Percentiles rank a stretch among this genome's conserved stretches.
phyloP scores from a whole-genome alignment of 1,140 invertebrate species.

The Brachionus manjavacas region DNA sequence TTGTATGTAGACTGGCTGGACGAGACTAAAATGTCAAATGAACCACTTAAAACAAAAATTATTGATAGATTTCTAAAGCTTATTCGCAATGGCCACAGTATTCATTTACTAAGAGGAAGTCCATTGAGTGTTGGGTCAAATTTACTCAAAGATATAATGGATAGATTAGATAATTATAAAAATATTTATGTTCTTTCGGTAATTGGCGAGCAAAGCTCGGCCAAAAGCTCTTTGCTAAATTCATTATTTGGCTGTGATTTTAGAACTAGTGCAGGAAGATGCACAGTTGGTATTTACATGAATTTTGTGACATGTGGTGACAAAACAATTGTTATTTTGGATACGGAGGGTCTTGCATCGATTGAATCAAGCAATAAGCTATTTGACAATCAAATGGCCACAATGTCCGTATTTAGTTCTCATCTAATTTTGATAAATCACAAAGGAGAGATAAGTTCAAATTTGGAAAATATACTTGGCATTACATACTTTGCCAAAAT shows the following conservation, averaged over 20 bases:
- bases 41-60: no score
- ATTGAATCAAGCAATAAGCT: neutral
- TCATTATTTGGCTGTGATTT: conserved; percentile 42
- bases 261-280: conserved; percentile 39
- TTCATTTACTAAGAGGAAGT: neutral
- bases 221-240: conserved; percentile 42
- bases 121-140: neutral
- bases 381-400: neutral
- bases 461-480: no score
- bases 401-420: neutral
- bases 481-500: no score
- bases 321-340: conserved; percentile 1
- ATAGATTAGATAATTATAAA: neutral
- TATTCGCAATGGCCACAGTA: neutral
- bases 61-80: neutral
- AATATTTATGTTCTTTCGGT: conserved; percentile 16
- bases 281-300: conserved; percentile 41
- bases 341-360: neutral
- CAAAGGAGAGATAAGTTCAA: neutral
- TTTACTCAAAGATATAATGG: neutral
- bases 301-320: neutral
- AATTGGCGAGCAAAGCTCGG: conserved; percentile 41
- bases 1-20: neutral
- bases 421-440: neutral
- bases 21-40: no score